Percentiles rank a stretch among this genome's conserved stretches.
phyloP scores from a whole-genome alignment of 2,113 vertebrate species.

The Phaethornis superciliosus region DNA sequence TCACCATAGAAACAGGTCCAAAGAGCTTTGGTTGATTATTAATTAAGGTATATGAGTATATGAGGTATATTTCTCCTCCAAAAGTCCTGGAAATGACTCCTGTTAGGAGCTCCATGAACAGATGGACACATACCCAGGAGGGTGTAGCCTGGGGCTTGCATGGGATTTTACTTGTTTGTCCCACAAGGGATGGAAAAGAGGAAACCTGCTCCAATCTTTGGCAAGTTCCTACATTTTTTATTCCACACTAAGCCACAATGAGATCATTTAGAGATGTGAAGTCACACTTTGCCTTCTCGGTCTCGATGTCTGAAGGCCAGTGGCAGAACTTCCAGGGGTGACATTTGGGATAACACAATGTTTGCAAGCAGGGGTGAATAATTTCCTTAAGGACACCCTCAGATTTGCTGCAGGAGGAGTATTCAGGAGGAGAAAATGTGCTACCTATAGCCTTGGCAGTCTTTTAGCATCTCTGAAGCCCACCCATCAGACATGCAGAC shows the following conservation, averaged over 20 bases:
- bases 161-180: neutral
- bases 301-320: neutral
- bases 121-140: neutral
- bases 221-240: neutral
- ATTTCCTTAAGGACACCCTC: slow-evolving; percentile 20
- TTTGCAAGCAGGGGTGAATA: slow-evolving; percentile 47
- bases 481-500: neutral
- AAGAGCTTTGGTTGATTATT: slow-evolving; percentile 13
- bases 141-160: neutral
- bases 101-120: neutral
- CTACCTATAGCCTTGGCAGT: neutral
- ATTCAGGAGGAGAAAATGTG: neutral
- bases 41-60: neutral
- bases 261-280: neutral
- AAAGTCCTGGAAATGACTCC: neutral
- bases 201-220: neutral
- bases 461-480: neutral
- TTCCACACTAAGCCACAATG: neutral
- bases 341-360: slow-evolving; percentile 39
- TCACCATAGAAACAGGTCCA: slow-evolving; percentile 66
- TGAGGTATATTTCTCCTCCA: neutral
- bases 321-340: neutral
- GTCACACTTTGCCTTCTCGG: neutral
- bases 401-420: neutral
- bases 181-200: neutral